phyloP scores from a whole-genome alignment of 2,797 vertebrate genomes.

The Pogonophryne albipinna region DNA sequence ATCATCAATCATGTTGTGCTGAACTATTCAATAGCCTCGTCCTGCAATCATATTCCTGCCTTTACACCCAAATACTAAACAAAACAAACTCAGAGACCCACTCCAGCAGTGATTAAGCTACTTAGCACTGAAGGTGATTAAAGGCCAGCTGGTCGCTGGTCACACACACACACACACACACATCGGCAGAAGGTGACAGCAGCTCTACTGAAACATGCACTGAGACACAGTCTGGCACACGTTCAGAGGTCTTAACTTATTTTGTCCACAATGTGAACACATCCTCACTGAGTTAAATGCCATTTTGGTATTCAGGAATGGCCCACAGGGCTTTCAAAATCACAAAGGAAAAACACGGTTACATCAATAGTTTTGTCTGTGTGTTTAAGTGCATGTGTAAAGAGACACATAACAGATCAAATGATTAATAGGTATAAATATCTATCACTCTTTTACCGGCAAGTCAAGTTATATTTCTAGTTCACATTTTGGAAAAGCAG shows the following conservation, averaged over 20 bases:
- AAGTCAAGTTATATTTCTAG: neutral
- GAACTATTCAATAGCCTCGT: constrained; percentile 31
- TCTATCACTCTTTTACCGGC: neutral
- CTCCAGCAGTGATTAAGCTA: constrained; percentile 78
- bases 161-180: constrained; percentile 1
- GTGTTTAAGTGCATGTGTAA: neutral
- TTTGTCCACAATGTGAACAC: constrained; percentile 11
- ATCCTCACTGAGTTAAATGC: too few species aligned
- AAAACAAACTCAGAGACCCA: constrained; percentile 58
- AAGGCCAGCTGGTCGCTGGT: constrained; percentile 73
- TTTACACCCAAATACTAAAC: constrained; percentile 31
- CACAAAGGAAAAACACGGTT: too few species aligned
- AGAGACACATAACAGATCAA: neutral
- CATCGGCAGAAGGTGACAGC: constrained; percentile 12
- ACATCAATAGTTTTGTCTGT: neutral
- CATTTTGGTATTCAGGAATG: too few species aligned
- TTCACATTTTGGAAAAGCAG: constrained; percentile 29
- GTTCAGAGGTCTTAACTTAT: neutral
- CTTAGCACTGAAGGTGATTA: constrained; percentile 79
- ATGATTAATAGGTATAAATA: constrained; percentile 3
- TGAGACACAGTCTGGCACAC: constrained; percentile 18
- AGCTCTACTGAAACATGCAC: constrained; percentile 30
- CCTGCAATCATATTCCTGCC: constrained; percentile 37
- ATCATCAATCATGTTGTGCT: constrained; percentile 12
- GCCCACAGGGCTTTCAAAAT: too few species aligned